phyloP scores from a whole-genome alignment of 2,888 invertebrate genomes.

The Epistrophe grossulariae region DNA sequence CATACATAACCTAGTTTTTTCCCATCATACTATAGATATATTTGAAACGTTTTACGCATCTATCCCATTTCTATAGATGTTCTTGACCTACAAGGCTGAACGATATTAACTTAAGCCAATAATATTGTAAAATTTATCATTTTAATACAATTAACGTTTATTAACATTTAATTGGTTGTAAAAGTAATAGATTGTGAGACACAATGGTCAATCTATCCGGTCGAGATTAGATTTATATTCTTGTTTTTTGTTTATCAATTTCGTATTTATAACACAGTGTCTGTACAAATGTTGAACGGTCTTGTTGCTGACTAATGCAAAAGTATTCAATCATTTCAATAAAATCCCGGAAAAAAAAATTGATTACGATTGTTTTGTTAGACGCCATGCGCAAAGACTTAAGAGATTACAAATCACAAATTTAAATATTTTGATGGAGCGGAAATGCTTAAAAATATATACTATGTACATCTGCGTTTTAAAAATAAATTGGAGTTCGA shows the following conservation, averaged over 20 bases:
- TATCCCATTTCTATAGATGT: not conserved
- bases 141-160: not conserved
- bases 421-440: not conserved
- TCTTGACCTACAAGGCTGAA: conserved; percentile 27
- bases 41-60: too few species aligned
- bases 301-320: not conserved
- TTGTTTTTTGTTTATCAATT: not conserved
- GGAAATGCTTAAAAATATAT: not conserved
- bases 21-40: too few species aligned
- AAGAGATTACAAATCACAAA: not conserved
- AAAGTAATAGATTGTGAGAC: conserved; percentile 3
- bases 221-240: not conserved
- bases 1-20: too few species aligned
- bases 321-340: not conserved
- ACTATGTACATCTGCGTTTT: not conserved
- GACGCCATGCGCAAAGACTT: not conserved
- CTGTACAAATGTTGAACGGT: too few species aligned
- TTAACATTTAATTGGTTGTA: conserved; percentile 21
- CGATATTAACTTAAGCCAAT: conserved; percentile 4
- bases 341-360: not conserved
- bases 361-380: not conserved
- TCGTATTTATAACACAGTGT: not conserved
- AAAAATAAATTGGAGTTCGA: too few species aligned
- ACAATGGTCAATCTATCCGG: conserved; percentile 1
- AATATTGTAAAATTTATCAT: not conserved